phyloP scores from a whole-genome alignment of 2,797 vertebrate species.

The Oryzias dopingdopingensis region DNA sequence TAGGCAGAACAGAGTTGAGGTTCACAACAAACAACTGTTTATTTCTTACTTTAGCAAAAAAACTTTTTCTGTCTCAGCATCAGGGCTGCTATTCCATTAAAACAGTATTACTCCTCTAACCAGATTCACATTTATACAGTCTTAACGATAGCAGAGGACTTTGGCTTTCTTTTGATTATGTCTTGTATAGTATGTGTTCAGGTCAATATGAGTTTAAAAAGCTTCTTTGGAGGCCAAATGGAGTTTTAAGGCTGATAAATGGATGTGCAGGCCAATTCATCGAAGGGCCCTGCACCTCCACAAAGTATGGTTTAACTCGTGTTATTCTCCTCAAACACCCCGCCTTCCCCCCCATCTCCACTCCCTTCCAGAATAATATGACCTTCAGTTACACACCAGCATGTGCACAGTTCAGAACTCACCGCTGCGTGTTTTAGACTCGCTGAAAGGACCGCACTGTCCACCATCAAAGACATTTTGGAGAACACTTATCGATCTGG shows the following conservation, averaged over 20 bases:
- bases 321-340: constrained; percentile 3
- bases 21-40: constrained; percentile 20
- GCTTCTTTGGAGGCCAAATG: constrained; percentile 8
- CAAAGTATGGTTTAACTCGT: constrained; percentile 44
- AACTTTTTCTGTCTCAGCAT: constrained; percentile 16
- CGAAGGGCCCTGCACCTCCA: constrained; percentile 1
- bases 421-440: constrained; percentile 23
- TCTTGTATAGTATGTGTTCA: constrained; percentile 39
- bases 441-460: constrained; percentile 14
- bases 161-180: constrained; percentile 33
- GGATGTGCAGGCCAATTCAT: constrained; percentile 23
- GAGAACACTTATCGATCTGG: constrained; percentile 46
- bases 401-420: constrained; percentile 45
- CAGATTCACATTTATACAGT: constrained; percentile 24
- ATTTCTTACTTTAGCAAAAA: constrained; percentile 11
- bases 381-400: constrained; percentile 36
- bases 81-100: constrained; percentile 11
- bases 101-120: constrained; percentile 39
- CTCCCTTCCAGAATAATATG: background rate
- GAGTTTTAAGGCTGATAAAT: constrained; percentile 32
- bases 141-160: constrained; percentile 36
- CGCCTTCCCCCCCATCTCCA: background rate
- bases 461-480: constrained; percentile 13
- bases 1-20: background rate
- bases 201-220: constrained; percentile 16